Evolutionary conservation across 2,113 vertebrate genomes (phyloP).

Genomic region (Mesoclemmys tuberculata): DNA sequence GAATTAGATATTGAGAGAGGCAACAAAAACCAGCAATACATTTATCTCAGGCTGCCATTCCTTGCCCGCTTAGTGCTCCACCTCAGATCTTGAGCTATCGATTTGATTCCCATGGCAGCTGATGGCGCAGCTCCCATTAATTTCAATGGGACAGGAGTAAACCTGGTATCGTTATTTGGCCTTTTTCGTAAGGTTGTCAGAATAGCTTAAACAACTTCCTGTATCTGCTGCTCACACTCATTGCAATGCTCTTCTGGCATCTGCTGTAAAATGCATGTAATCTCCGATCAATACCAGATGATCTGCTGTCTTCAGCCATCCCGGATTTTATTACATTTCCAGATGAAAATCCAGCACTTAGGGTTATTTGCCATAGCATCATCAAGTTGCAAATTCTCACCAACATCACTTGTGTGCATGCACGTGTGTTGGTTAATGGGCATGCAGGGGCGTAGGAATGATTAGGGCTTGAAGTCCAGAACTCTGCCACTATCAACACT

Average conservation of each 20-base stretch:
- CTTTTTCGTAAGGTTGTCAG: background rate
- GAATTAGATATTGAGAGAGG: background rate
- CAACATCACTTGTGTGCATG: background rate
- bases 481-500: background rate
- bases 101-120: background rate
- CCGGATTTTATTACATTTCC: background rate
- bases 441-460: background rate
- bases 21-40: background rate
- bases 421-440: background rate
- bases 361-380: background rate
- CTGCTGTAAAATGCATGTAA: background rate
- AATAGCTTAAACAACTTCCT: background rate
- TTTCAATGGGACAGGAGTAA: background rate
- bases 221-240: fast-evolving
- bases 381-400: background rate
- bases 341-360: background rate
- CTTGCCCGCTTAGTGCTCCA: background rate
- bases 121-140: background rate
- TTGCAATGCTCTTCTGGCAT: background rate
- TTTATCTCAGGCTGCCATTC: background rate
- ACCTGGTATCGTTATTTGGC: fast-evolving
- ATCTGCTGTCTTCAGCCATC: background rate
- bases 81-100: background rate
- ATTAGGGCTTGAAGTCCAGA: background rate
- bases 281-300: background rate